Evolutionary conservation across 1,140 invertebrate genomes (phyloP), one percentile per base, ranked within the genome.

Genomic region (Heliconius himera): DNA sequence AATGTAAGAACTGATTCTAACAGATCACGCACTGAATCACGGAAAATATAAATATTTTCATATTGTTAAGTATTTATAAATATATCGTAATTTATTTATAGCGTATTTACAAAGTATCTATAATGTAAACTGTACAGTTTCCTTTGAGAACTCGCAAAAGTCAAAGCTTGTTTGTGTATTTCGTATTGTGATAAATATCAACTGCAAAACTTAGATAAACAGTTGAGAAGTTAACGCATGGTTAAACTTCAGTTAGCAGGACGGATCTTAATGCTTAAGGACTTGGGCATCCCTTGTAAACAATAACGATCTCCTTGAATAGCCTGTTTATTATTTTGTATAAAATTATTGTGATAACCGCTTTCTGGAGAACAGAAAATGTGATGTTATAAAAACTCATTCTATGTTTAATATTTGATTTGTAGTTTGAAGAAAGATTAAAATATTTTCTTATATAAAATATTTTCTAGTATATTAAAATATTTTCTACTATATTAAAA

Each of bases 121-220:
- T 60, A 22, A 60, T 22, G 11, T 60, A 26, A 3, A 60, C 54
- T 2, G 54, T 26, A 60, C 9, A 60, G 54, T 22, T 60, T 66
- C 26, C 60, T 66, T 66, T 66, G 26, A 26, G 26, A n/a, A 5
- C 8, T 66, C n/a, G 6, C 11, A 26, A 11, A 41, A 74, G 29
- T 60, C 71, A 41, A 74, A 33, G 51, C 54, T 75, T 75, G 74
- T 26, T 75, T 41, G 38, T 60, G n/a, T 36, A 66, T 36, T n/a
- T 60, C 36, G 60, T 38, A 36, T 60, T 38, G 33, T 38, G 22
- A 75, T 41, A 75, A 38, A 26, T 66, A 66, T 60, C 60, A 75
- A 60, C 60, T 75, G 54, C 11, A 22, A 66, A 66, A 75, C 49
- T 75, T 75, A 75, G 74, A 75, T 75, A 75, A 75, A 75, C 74